A percentile compares a stretch with the other conserved stretches of the same genome.
Evolutionary conservation across 2,797 vertebrate species (phyloP).

Genomic region (Manis javanica): DNA sequence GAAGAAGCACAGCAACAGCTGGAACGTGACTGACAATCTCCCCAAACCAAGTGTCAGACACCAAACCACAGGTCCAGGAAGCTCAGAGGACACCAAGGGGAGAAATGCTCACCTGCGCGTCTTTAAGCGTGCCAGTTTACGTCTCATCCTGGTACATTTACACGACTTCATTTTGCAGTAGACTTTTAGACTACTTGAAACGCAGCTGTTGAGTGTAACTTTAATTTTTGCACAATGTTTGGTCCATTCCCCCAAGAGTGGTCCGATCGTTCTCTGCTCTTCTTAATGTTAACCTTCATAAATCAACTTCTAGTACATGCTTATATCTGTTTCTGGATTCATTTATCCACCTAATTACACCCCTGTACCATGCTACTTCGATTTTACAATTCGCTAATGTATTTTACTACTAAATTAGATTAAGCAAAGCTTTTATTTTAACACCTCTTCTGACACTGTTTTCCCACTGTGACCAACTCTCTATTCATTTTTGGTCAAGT

Average conservation of each 20-base stretch:
- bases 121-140: no score
- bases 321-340: neutral
- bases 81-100: no score
- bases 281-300: neutral
- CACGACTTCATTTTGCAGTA: neutral
- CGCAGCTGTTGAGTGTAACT: neutral
- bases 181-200: neutral
- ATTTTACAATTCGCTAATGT: neutral
- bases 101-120: neutral
- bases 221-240: neutral
- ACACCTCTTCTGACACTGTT: neutral
- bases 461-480: no score
- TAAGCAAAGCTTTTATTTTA: rapidly evolving
- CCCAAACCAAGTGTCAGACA: neutral
- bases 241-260: neutral
- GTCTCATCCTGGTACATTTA: neutral
- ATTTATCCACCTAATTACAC: neutral
- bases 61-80: neutral
- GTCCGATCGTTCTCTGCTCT: neutral
- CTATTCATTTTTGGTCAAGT: neutral
- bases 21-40: neutral
- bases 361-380: neutral
- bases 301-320: neutral
- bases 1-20: neutral
- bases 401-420: no score